Conservation (phyloP, 2,113 vertebrate species). For the Apteryx owenii region DNA sequence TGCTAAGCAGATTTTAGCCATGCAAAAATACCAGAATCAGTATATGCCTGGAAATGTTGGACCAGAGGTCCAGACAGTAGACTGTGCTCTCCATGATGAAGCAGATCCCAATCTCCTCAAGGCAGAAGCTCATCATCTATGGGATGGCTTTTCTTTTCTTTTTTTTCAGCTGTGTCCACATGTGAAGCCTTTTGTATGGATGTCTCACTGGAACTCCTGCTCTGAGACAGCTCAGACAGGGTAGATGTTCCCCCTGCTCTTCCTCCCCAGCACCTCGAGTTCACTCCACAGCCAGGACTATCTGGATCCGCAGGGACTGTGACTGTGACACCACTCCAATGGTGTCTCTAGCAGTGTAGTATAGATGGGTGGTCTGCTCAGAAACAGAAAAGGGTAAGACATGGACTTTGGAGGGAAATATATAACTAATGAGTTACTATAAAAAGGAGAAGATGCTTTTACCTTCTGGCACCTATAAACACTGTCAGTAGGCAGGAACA, state of each 20-base stretch:
- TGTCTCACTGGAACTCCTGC: neutral
- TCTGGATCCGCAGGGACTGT: neutral
- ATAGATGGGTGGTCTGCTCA: neutral
- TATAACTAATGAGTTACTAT: neutral
- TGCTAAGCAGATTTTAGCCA: neutral
- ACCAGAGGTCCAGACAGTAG: neutral
- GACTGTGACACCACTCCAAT: no score
- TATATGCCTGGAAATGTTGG: neutral
- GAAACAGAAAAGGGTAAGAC: neutral
- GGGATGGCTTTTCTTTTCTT: neutral
- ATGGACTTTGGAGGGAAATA: neutral
- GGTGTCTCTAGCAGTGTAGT: neutral
- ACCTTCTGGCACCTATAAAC: neutral
- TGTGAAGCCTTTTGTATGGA: neutral
- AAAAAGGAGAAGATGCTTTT: neutral
- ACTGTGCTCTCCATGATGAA: accelerated
- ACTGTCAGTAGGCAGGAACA: neutral
- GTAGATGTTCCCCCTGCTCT: neutral
- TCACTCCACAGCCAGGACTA: neutral
- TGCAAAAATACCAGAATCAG: neutral
- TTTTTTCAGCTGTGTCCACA: neutral
- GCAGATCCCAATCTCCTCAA: neutral
- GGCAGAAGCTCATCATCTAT: neutral
- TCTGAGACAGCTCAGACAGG: neutral
- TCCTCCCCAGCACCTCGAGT: neutral